Conservation (phyloP, 2,797 vertebrate genomes). For the Hozukius guyotensis region DNA sequence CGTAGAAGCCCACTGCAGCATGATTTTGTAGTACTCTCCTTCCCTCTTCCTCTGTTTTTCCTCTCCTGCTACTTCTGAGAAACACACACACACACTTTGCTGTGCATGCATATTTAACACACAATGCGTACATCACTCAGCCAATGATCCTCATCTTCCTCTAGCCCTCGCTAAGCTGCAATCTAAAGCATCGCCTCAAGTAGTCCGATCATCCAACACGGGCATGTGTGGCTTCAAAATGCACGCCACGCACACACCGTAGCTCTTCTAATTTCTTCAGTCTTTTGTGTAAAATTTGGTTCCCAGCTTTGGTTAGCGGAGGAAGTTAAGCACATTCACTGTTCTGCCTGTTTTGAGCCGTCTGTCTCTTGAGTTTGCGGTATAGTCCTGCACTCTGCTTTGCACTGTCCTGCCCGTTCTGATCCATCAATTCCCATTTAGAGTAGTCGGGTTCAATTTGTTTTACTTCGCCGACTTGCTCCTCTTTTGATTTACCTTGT, state of each 20-base stretch:
- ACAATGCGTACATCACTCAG: slow-evolving; percentile 56
- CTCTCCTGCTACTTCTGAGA: slow-evolving; percentile 47
- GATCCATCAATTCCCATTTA: slow-evolving; percentile 45
- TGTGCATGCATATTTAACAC: slow-evolving; percentile 69
- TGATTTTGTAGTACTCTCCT: slow-evolving; percentile 44
- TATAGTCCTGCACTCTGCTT: slow-evolving; percentile 24
- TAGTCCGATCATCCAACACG: slow-evolving; percentile 53
- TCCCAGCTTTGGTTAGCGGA: slow-evolving; percentile 10
- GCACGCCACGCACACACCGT: slow-evolving; percentile 12
- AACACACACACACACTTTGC: slow-evolving; percentile 27
- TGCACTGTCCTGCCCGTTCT: slow-evolving; percentile 44
- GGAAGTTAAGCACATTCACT: slow-evolving; percentile 26
- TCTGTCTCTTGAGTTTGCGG: slow-evolving; percentile 29
- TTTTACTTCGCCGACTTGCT: slow-evolving; percentile 45
- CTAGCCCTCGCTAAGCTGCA: slow-evolving; percentile 57
- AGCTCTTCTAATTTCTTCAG: slow-evolving; percentile 15
- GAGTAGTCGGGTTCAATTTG: slow-evolving; percentile 55
- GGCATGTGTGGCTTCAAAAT: slow-evolving; percentile 29
- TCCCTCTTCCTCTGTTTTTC: slow-evolving; percentile 25
- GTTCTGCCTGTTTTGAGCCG: slow-evolving; percentile 33
- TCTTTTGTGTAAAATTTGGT: slow-evolving; percentile 30
- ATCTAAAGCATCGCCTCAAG: slow-evolving; percentile 54
- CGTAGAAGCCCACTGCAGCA: slow-evolving; percentile 49
- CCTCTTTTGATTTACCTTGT: slow-evolving; percentile 53
- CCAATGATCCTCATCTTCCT: slow-evolving; percentile 66